Conservation (phyloP, 1,140 invertebrate species). For the Scaptomyza montana region DNA sequence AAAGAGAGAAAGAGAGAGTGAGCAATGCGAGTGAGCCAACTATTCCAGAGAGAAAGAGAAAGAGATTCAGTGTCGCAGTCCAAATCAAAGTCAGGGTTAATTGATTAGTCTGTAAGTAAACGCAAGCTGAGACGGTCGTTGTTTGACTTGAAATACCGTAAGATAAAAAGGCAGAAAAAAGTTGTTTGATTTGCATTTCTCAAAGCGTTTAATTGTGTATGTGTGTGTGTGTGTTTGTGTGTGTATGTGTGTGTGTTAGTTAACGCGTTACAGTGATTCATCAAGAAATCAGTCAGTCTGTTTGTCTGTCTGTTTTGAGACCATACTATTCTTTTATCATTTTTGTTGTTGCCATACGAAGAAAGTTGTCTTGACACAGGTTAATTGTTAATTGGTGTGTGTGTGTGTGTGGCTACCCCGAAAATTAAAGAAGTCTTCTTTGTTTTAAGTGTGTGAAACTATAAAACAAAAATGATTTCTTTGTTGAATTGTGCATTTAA, state of each 20-base stretch:
- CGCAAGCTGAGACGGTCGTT: constrained; percentile 40
- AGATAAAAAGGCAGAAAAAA: constrained; percentile 1
- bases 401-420: not conserved
- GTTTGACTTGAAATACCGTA: constrained; percentile 20
- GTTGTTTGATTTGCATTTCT: constrained; percentile 40
- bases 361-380: constrained; percentile 75
- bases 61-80: not conserved
- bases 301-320: not conserved
- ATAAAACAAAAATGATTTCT: not conserved
- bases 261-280: constrained; percentile 47
- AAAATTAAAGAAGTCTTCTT: constrained; percentile 1
- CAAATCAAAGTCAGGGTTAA: constrained; percentile 40
- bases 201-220: constrained; percentile 3
- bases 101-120: constrained; percentile 66
- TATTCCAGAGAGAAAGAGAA: not conserved
- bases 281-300: constrained; percentile 24
- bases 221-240: not conserved
- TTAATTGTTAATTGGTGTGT: constrained; percentile 70
- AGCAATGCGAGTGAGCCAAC: not conserved
- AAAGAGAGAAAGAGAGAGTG: not conserved
- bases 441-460: not conserved
- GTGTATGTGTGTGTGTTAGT: not conserved
- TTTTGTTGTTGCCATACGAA: constrained; percentile 34
- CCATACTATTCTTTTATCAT: constrained; percentile 12
- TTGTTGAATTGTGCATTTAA: not conserved